phyloP scores from a whole-genome alignment of 2,888 invertebrate genomes.

The Trachelus stipa region DNA sequence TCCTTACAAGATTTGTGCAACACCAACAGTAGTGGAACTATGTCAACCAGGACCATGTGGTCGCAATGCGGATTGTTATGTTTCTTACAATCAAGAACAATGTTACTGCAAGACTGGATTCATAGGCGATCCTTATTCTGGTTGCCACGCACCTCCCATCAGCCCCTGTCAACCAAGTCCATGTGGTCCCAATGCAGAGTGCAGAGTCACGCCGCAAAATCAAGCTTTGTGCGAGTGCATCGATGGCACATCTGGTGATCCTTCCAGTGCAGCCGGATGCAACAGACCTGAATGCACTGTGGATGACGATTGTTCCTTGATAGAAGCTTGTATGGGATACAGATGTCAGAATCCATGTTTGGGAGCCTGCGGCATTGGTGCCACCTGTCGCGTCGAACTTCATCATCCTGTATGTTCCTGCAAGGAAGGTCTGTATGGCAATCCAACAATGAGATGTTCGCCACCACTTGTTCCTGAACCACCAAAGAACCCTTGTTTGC shows the following conservation, averaged over 20 bases:
- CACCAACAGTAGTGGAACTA: slow-evolving; percentile 72
- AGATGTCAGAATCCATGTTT: slow-evolving; percentile 86
- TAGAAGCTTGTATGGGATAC: slow-evolving; percentile 83
- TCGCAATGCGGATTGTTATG: slow-evolving; percentile 85
- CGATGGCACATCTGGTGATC: slow-evolving; percentile 81
- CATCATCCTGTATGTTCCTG: slow-evolving; percentile 87
- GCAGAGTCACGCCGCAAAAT: slow-evolving; percentile 76
- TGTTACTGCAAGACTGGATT: slow-evolving; percentile 84
- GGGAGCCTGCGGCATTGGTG: slow-evolving; percentile 82
- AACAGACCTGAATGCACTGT: slow-evolving; percentile 84
- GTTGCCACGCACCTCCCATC: slow-evolving; percentile 77
- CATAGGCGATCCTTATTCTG: slow-evolving; percentile 83
- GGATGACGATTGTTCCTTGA: slow-evolving; percentile 80
- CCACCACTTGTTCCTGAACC: slow-evolving; percentile 69
- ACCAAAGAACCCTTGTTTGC: slow-evolving; percentile 77
- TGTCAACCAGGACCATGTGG: slow-evolving; percentile 89
- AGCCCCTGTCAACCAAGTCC: slow-evolving; percentile 83
- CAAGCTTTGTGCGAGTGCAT: slow-evolving; percentile 80
- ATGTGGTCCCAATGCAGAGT: slow-evolving; percentile 83
- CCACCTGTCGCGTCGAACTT: slow-evolving; percentile 79
- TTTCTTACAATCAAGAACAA: slow-evolving; percentile 83
- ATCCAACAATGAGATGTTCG: slow-evolving; percentile 81
- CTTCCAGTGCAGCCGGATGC: slow-evolving; percentile 78
- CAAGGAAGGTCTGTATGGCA: slow-evolving; percentile 78
- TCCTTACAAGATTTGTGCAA: slow-evolving; percentile 81